Conservation (phyloP, 2,113 vertebrate species). For the Nerophis ophidion region DNA sequence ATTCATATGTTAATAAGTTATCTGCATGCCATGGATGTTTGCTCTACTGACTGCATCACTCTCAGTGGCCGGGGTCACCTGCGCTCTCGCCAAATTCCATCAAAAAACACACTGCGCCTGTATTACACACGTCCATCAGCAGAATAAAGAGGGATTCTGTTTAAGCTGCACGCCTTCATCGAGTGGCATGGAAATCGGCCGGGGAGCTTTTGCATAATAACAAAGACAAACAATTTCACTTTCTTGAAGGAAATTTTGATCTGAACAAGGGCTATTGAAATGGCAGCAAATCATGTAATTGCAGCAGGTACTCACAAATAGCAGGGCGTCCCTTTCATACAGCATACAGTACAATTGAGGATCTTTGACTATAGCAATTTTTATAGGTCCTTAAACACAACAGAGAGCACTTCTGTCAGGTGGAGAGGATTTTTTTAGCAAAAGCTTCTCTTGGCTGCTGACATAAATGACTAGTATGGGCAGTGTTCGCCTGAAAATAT, state of each 20-base stretch:
- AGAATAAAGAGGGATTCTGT: not conserved
- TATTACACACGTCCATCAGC: too few relatives aligned
- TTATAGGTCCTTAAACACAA: too few relatives aligned
- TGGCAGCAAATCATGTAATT: too few relatives aligned
- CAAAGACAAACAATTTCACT: not conserved
- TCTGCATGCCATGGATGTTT: constrained; percentile 34
- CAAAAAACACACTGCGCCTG: not conserved
- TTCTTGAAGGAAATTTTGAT: not conserved
- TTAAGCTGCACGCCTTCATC: not conserved
- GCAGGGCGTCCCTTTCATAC: too few relatives aligned
- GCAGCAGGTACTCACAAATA: too few relatives aligned
- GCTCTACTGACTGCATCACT: not conserved
- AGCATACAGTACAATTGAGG: too few relatives aligned
- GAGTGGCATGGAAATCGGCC: not conserved
- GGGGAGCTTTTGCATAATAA: not conserved
- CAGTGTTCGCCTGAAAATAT: too few relatives aligned
- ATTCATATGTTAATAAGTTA: constrained; percentile 59
- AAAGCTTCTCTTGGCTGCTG: too few relatives aligned
- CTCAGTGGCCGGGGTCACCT: constrained; percentile 12
- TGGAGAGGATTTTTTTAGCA: too few relatives aligned
- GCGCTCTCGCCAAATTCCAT: not conserved
- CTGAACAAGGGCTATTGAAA: not conserved
- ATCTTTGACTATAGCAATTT: too few relatives aligned
- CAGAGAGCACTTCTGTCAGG: too few relatives aligned
- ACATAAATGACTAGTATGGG: too few relatives aligned